Evolutionary conservation across 2,113 vertebrate species (phyloP).

Genomic region (Osmerus mordax): DNA sequence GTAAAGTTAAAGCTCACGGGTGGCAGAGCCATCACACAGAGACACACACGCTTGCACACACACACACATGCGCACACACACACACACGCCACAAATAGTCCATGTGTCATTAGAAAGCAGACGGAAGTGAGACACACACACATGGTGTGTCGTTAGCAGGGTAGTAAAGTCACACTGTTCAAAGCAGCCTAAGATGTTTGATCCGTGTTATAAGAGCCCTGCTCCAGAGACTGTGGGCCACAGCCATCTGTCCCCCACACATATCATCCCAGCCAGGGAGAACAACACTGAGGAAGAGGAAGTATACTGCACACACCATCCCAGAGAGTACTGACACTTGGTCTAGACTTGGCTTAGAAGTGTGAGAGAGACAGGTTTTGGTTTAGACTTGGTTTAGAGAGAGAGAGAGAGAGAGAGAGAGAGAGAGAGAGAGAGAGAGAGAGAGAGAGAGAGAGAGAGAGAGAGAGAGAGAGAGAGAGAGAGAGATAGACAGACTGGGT

Average conservation of each 20-base stretch:
- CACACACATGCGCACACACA: constrained; percentile 11
- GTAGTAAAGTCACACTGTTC: constrained; percentile 67
- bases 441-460: too few relatives aligned
- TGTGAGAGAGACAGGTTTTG: not conserved
- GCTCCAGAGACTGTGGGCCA: constrained; percentile 34
- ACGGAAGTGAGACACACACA: constrained; percentile 55
- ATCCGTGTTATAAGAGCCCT: constrained; percentile 55
- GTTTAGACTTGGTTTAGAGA: not conserved
- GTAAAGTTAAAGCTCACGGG: constrained; percentile 50
- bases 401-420: not conserved
- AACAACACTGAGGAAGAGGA: not conserved
- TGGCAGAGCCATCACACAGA: constrained; percentile 49
- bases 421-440: not conserved
- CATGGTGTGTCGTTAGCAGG: constrained; percentile 46
- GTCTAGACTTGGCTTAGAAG: too few relatives aligned
- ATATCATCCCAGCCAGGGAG: constrained; percentile 8
- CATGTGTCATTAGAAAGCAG: constrained; percentile 63
- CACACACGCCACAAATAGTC: constrained; percentile 5
- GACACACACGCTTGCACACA: constrained; percentile 24
- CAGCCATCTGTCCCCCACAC: constrained; percentile 38
- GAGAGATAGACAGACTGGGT: constrained; percentile 9
- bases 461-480: too few relatives aligned
- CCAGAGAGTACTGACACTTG: too few relatives aligned
- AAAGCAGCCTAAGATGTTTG: constrained; percentile 62
- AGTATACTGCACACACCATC: too few relatives aligned